Conservation (phyloP, 2,113 vertebrate species). For the Galeopterus variegatus region DNA sequence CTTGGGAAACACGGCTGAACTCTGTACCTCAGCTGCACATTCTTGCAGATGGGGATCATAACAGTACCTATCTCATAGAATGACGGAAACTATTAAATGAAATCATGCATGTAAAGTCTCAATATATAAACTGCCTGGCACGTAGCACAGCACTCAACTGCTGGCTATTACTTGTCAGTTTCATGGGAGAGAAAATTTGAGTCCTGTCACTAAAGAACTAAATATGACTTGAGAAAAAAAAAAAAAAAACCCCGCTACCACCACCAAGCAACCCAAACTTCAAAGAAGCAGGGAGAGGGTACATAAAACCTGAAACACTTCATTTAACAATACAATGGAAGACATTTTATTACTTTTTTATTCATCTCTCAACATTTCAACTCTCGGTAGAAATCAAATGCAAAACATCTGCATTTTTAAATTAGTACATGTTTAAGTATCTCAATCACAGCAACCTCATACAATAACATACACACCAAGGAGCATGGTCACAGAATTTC, state of each 20-base stretch:
- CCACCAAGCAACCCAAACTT: not conserved
- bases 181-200: not conserved
- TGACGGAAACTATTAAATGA: rapidly evolving
- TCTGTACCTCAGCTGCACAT: not conserved
- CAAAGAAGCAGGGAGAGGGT: not conserved
- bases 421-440: conserved; percentile 88
- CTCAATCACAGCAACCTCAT: conserved; percentile 88
- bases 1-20: not conserved
- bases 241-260: not conserved
- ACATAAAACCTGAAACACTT: conserved; percentile 33
- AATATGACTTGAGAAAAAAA: not conserved
- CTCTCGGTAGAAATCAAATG: conserved; percentile 88
- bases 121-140: not conserved
- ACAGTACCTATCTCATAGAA: not conserved
- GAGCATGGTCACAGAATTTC: conserved; percentile 82
- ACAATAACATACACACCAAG: conserved; percentile 88
- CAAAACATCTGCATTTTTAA: conserved; percentile 89
- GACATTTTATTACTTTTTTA: conserved; percentile 85
- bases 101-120: not conserved
- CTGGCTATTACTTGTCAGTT: not conserved
- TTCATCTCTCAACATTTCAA: conserved; percentile 85
- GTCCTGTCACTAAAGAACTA: conserved; percentile 1
- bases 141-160: not conserved
- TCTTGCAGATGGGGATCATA: rapidly evolving
- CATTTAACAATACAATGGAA: conserved; percentile 82